Percentiles rank a stretch among this genome's conserved stretches.
Evolutionary conservation across 2,888 invertebrate species (phyloP).

Genomic region (Tetragnatha montana): DNA sequence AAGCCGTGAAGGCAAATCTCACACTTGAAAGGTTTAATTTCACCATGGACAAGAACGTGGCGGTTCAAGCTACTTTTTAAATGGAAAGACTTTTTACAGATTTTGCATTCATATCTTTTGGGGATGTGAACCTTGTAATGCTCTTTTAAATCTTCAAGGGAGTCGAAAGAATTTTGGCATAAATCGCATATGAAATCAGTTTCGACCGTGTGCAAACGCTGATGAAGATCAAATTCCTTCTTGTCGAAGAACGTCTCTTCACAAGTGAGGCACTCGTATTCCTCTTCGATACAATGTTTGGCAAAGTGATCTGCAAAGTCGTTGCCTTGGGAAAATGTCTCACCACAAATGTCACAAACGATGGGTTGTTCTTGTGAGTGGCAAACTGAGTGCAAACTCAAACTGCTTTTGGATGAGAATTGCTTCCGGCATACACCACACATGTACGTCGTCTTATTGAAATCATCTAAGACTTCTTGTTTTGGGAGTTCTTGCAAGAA

Average conservation of each 20-base stretch:
- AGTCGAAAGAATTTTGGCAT: constrained; percentile 19
- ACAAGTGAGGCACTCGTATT: constrained; percentile 56
- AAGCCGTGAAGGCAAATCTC: constrained; percentile 52
- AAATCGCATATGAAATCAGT: constrained; percentile 16
- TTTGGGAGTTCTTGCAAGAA: background rate
- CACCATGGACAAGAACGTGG: constrained; percentile 37
- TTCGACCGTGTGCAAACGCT: background rate
- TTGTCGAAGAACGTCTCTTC: constrained; percentile 52
- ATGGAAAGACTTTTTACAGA: constrained; percentile 40
- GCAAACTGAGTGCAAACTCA: constrained; percentile 49
- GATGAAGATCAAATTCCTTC: constrained; percentile 33
- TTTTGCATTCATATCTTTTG: constrained; percentile 15
- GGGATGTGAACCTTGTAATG: constrained; percentile 36
- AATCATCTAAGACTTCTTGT: background rate
- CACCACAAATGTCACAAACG: constrained; percentile 47
- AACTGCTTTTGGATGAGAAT: constrained; percentile 50
- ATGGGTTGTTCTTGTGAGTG: constrained; percentile 32
- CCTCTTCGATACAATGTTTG: constrained; percentile 50
- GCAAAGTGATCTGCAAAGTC: constrained; percentile 59
- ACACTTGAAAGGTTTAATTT: constrained; percentile 50
- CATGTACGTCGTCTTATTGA: background rate
- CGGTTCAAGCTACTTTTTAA: constrained; percentile 58
- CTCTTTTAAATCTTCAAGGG: constrained; percentile 12
- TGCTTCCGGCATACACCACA: constrained; percentile 52
- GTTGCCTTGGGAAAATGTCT: constrained; percentile 34